Base-by-base conservation (phyloP, 2,888 invertebrate species). In the Molorchus minor region DNA sequence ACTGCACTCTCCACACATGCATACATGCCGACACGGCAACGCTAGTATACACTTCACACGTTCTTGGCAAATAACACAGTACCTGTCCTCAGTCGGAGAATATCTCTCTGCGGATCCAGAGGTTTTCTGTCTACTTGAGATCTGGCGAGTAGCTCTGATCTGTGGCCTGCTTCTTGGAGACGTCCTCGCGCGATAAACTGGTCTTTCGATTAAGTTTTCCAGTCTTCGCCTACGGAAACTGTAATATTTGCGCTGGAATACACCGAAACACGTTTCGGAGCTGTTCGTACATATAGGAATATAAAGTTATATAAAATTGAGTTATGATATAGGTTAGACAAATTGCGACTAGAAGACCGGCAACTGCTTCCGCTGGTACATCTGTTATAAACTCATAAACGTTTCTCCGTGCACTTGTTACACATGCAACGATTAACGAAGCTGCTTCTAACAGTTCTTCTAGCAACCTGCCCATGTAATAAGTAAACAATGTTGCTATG, bases 31-130 rank as follows among this genome's bases (percentile, higher is more conserved):
- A 67, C 86, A 86, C 0, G 85, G 85, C 53, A 85, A 71, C 38
- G 84, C 81, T 35, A 86, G 73, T 12, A 85, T 83, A 80, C 84
- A 84, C 74, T 84, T 85, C 59, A 81, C 81, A 2, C 82, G 74
- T 67, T 85, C 86, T 67, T 85, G 83, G 63, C 86, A 86, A 62
- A 85, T 82, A 12, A 86, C 81, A 78, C 86, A 86, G 10, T 81
- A 72, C 35, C 80, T 75, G 70, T 84, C 84, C 8, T 71, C 69
- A n/a, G 17, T 10, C 29, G 13, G 12, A 13, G 12, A 13, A 16
- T 53, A 25, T 13, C 20, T 56, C 30, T 58, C 57, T 1, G 43
- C n/a, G 3, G 30, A 13, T 10, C 16, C 8, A 15, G 44, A 8
- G 1, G 35, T 16, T 17, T 13, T 45, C 17, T 16, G 5, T n/a